Conservation (phyloP, 2,797 vertebrate species). For the Tenualosa thibaudeaui region DNA sequence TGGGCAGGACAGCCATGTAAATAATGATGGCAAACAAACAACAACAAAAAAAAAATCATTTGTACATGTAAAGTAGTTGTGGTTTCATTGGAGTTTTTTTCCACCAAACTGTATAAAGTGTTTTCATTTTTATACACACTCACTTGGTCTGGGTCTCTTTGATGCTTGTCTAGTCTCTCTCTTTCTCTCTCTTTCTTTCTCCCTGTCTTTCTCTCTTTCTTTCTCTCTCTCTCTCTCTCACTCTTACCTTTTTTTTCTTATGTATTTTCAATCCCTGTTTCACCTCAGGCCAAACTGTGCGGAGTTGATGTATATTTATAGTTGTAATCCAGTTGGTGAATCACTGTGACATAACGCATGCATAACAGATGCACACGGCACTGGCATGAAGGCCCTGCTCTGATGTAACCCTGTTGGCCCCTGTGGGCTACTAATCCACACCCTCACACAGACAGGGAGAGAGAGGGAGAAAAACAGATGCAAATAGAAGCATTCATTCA, state of each 20-base stretch:
- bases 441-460: not conserved
- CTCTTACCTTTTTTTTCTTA: not conserved
- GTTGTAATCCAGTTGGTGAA: not conserved
- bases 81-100: slow-evolving; percentile 84
- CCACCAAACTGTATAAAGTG: slow-evolving; percentile 92
- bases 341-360: not conserved
- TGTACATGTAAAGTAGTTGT: slow-evolving; percentile 91
- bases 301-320: not conserved
- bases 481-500: not conserved
- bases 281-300: not conserved
- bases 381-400: not conserved
- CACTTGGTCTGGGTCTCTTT: not conserved
- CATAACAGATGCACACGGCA: not conserved
- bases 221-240: not conserved
- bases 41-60: slow-evolving; percentile 64
- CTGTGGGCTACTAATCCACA: not conserved
- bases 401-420: not conserved
- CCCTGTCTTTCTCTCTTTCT: not conserved
- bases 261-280: not conserved
- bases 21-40: slow-evolving; percentile 73
- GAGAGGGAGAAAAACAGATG: not conserved
- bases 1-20: slow-evolving; percentile 74
- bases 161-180: not conserved
- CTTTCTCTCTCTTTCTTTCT: not conserved
- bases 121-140: slow-evolving; percentile 86